A percentile compares a stretch with the other conserved stretches of the same genome.
Conservation (phyloP, 2,797 vertebrate species). For the Sitta carolinensis region DNA sequence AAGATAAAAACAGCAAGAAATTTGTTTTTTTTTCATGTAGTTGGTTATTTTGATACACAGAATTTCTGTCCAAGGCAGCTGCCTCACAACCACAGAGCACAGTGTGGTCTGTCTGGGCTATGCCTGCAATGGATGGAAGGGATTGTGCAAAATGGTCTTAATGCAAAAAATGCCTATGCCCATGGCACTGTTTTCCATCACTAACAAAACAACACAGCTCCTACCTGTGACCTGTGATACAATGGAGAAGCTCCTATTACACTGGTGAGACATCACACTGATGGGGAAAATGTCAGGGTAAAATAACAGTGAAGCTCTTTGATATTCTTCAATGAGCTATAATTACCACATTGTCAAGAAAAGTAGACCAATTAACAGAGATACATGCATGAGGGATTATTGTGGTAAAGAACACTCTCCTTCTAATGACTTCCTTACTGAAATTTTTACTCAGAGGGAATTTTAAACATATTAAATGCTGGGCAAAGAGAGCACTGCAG, state of each 20-base stretch:
- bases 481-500: neutral
- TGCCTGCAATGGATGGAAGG: neutral
- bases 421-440: neutral
- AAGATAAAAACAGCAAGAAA: neutral
- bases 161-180: neutral
- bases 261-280: neutral
- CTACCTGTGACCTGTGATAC: neutral
- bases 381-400: neutral
- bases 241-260: neutral
- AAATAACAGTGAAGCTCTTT: neutral
- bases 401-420: slow-evolving; percentile 1
- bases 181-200: neutral
- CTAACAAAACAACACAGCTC: neutral
- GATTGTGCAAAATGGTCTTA: neutral
- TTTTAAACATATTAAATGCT: slow-evolving; percentile 43
- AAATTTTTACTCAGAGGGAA: slow-evolving; percentile 17
- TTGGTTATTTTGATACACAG: neutral
- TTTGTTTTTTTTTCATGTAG: neutral
- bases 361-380: slow-evolving; percentile 25
- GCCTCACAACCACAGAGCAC: neutral
- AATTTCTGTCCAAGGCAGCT: neutral
- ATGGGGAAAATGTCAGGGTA: neutral
- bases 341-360: slow-evolving; percentile 23
- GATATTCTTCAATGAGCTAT: neutral
- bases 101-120: neutral